A percentile compares a stretch with the other conserved stretches of the same genome.
These are phyloP conservation scores for Mirounga angustirostris DNA, from an alignment of 2,113 vertebrate genomes.

Conservation along the genomic window DNA sequence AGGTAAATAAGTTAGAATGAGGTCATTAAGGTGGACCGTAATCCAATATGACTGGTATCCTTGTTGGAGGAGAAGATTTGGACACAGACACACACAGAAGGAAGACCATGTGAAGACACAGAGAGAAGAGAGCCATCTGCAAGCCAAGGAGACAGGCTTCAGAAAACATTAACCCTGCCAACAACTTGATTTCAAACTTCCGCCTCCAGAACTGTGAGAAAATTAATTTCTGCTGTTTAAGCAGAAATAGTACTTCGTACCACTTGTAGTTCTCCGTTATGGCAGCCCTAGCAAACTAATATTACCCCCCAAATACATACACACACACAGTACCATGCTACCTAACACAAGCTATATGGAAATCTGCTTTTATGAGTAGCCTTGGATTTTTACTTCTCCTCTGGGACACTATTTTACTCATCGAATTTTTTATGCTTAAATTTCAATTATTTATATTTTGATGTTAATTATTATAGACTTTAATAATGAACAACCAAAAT, in stretches of 20 bases:
- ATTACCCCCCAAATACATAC: not conserved
- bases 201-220: not conserved
- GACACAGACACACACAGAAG: not conserved
- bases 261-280: not conserved
- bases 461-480: not conserved
- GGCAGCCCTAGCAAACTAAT: not conserved
- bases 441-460: not conserved
- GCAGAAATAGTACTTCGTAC: not conserved
- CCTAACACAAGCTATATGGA: not conserved
- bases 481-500: not conserved
- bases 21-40: not conserved
- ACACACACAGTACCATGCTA: not conserved
- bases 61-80: not conserved
- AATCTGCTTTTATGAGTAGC: not conserved
- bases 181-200: not conserved
- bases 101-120: not conserved
- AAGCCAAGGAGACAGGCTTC: not conserved
- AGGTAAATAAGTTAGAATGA: not conserved
- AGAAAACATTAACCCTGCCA: not conserved
- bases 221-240: not conserved
- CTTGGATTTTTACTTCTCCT: not conserved
- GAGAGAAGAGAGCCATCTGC: accelerated
- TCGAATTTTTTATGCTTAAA: not conserved
- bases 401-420: not conserved
- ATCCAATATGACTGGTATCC: not conserved